Evolutionary conservation across 2,797 vertebrate species (phyloP), one percentile per base, ranked within the genome.

Genomic region (Acropternis orthonyx): DNA sequence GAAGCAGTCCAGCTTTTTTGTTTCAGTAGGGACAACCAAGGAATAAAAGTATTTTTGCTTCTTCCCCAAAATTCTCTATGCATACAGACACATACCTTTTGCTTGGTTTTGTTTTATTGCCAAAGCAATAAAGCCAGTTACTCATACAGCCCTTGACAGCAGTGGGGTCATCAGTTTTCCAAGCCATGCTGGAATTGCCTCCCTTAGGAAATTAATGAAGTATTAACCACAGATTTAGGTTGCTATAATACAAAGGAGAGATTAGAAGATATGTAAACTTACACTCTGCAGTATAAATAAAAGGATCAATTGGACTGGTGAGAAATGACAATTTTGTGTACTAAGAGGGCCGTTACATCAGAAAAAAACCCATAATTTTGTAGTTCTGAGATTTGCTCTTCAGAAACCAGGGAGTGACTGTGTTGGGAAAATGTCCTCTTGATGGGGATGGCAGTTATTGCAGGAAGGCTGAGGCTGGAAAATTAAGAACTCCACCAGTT

Each of bases 241-340:
- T 92, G 73, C 66, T 77, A 44, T 91, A 91, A 91, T 94, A 94
- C 92, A 94, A 94, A 96, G 92, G 88, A 85, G 89, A 94, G 91
- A 88, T 81, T 58, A 93, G 85, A 83, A 89, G 80, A 87, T 63
- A 48, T 7, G 81, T 95, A 88, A 93, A 84, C 84, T 56, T 83
- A 71, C 79, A 80, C 4, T 86, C 91, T 93, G 81, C 65, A 80
- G 34, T 83, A 83, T n/a, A 85, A 89, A 92, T 66, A 89, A 46
- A 80, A 86, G 84, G 77, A 92, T 96, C 94, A 82, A 92, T 90
- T 54, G 56, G 80, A 68, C 80, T 81, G 79, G 88, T 36, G 67
- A 95, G 71, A 96, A 90, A 90, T 71, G 39, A 74, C 74, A 90
- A 69, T 49, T 82, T 68, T 72, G 68, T 1, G 0, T 88, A 79